Base-by-base conservation (phyloP, 2,888 invertebrate species). In the Agrochola lychnidis region DNA sequence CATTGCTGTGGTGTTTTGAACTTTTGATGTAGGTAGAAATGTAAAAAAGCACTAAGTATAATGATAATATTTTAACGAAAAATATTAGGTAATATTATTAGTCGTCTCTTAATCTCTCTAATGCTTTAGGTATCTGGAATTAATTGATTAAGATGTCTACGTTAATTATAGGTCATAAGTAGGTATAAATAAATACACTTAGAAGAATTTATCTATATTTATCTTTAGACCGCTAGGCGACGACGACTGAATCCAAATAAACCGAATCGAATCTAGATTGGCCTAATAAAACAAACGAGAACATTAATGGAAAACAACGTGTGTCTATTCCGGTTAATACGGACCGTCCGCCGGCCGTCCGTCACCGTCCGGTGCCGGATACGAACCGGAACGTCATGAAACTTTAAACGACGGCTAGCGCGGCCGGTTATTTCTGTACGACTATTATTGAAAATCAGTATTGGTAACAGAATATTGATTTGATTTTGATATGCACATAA, bases 301-400 rank as follows among this genome's bases (percentile, higher is more conserved):
- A 78, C 70, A 78, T 45, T 89, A 84, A 89, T 91, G 89, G 88
- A 90, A 89, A 85, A 83, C 86, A 82, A 84, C 84, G 82, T 64
- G 67, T 72, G 73, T 76, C 82, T 84, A 84, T 77, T 77, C 66
- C 78, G 61, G 71, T 78, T 76, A 94, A 93, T 93, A 94, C 93
- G 91, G 89, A 91, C 93, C 88, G 93, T 92, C 61, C 82, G 83
- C 84, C 86, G 79, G 81, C 68, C 78, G 74, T 74, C 86, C 89
- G 88, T 80, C 85, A 82, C 80, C 77, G 87, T 64, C 73, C 71
- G 61, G 75, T 80, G 78, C 88, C 73, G 90, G 78, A 83, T 63
- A 80, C 88, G 83, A 87, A 88, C 69, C 79, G 81, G 79, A 78
- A 78, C 80, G 69, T 56, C n/a, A 68, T 83, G 80, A 87, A 87